Evolutionary conservation across 2,113 vertebrate species (phyloP), one percentile per base, ranked within the genome.

Genomic region (Climacteris rufus): DNA sequence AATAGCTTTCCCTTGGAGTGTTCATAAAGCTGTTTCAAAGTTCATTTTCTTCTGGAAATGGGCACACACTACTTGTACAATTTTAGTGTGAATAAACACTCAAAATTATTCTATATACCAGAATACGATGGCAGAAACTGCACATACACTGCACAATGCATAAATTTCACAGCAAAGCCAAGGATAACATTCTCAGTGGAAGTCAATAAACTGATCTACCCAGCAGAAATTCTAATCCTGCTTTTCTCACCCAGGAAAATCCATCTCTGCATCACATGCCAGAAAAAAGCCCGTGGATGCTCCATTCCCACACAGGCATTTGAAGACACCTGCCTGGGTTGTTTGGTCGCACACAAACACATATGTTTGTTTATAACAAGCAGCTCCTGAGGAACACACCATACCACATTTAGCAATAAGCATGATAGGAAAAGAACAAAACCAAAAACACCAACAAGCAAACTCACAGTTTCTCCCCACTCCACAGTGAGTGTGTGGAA

Each of bases 401-500:
- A 49, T 49, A 53, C 6, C 23, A 50, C 86, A 78, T 7, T 24
- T 2, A 33, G 44, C 7, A 61, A 80, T 3, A 69, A 40, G 28
- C 8, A 24, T 8, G 8, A 44, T 0, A 18, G 3, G 54, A 87
- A 19, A 74, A 47, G 15, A 1, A 7, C 1, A 27, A n/a, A 35
- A 13, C 42, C 42, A 13, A 42, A 42, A 42, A 13, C 10, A 42
- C 42, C 42, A 42, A 33, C 5, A 27, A 42, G 17, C 28, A 37
- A 88, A 57, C 1, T 11, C 10, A 52, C 1, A n/a, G 13, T 24
- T 60, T 17, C 9, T 8, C 2, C 7, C 4, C 1, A 4, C 1
- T 9, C 5, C 3, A 0, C 39, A 59, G 11, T 3, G 15, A 8
- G 20, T 70, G 74, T 88, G 49, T 77, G 78, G 28, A 70, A 94